phyloP scores from a whole-genome alignment of 2,113 vertebrate genomes.

The Ageneiosus marmoratus region DNA sequence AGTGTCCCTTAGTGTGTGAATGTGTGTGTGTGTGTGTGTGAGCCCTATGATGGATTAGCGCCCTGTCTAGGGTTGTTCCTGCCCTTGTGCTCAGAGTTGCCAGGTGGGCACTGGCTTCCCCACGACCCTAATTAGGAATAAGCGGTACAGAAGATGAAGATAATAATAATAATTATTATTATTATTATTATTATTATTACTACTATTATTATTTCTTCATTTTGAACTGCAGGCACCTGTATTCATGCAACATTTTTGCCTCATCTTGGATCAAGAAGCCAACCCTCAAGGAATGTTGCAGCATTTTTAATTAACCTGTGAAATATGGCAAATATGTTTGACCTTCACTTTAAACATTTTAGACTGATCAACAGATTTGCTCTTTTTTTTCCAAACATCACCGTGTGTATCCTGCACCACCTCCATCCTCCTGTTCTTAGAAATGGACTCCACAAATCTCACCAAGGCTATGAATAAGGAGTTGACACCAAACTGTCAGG shows the following conservation, averaged over 20 bases:
- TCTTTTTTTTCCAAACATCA: not conserved
- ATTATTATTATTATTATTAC: too few relatives aligned
- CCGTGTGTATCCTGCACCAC: not conserved
- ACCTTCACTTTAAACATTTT: not conserved
- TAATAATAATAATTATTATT: too few relatives aligned
- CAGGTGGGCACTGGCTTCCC: too few relatives aligned
- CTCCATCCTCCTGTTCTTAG: not conserved
- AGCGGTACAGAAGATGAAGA: too few relatives aligned
- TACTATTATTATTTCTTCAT: not conserved
- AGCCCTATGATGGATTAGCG: too few relatives aligned
- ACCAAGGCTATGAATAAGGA: constrained; percentile 67
- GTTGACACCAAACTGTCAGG: constrained; percentile 79
- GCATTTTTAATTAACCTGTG: not conserved
- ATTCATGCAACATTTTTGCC: not conserved
- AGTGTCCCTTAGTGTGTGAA: too few relatives aligned
- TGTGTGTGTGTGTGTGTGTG: too few relatives aligned
- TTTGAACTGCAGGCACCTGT: not conserved
- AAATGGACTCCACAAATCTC: constrained; percentile 57
- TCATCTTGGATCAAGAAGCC: not conserved
- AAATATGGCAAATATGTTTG: not conserved
- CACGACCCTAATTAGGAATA: too few relatives aligned
- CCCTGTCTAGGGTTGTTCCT: too few relatives aligned
- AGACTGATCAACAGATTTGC: not conserved
- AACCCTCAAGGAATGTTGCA: not conserved
- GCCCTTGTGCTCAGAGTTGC: too few relatives aligned